phyloP scores from a whole-genome alignment of 2,888 invertebrate species.

The Stictocephala bisonia region DNA sequence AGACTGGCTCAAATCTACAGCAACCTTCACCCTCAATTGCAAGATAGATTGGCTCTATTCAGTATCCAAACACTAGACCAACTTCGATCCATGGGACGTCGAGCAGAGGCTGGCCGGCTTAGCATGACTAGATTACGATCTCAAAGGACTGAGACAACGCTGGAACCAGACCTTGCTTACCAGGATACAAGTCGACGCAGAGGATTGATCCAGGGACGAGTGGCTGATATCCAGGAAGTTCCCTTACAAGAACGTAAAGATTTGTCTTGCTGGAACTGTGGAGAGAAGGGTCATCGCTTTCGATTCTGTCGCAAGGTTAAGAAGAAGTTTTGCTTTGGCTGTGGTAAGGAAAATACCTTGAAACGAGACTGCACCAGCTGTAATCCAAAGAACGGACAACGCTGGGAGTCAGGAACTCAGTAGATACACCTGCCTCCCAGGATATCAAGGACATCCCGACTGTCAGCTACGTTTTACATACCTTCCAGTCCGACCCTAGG shows the following conservation, averaged over 20 bases:
- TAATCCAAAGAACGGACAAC: slow-evolving; percentile 15
- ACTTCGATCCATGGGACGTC: background rate
- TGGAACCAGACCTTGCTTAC: slow-evolving; percentile 50
- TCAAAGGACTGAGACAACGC: background rate
- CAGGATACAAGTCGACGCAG: background rate
- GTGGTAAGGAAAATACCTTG: background rate
- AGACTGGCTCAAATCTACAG: background rate
- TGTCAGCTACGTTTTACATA: background rate
- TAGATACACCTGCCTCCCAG: too few species aligned
- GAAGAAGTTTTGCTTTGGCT: background rate
- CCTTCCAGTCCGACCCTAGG: background rate
- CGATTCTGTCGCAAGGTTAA: background rate
- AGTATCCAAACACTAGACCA: background rate
- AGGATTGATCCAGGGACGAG: slow-evolving; percentile 1
- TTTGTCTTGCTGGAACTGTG: slow-evolving; percentile 40
- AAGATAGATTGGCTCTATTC: background rate
- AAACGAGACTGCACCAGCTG: background rate
- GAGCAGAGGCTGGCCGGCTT: background rate
- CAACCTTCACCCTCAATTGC: slow-evolving; percentile 6
- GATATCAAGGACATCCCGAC: background rate
- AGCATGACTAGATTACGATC: background rate
- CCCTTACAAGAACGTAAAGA: too few species aligned
- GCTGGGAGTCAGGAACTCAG: slow-evolving; percentile 1
- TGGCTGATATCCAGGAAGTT: too few species aligned
- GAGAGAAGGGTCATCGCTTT: slow-evolving; percentile 8